phyloP scores from a whole-genome alignment of 1,140 invertebrate species.

The Meloidogyne chitwoodi region DNA sequence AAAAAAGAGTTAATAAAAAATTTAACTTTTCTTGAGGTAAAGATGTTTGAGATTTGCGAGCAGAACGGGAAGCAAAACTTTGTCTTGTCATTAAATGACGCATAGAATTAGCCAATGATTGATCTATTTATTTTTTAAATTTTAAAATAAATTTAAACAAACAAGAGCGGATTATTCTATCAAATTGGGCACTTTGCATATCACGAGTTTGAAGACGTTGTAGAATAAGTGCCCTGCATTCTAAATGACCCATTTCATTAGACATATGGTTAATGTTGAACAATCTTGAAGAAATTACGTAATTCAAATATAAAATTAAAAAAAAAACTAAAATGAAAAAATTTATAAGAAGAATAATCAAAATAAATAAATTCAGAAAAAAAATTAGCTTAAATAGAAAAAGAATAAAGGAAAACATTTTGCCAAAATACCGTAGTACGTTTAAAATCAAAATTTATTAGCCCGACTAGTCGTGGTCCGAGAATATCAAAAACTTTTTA shows the following conservation, averaged over 20 bases:
- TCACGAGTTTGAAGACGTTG: slow-evolving; percentile 24
- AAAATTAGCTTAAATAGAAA: too few species aligned
- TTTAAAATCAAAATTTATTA: too few species aligned
- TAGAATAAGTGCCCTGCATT: slow-evolving; percentile 22
- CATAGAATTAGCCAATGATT: slow-evolving; percentile 6
- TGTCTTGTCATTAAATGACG: slow-evolving; percentile 15
- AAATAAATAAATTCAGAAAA: too few species aligned
- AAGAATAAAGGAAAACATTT: too few species aligned
- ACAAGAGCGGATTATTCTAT: slow-evolving; percentile 27
- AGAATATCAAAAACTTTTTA: too few species aligned
- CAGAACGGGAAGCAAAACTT: neutral
- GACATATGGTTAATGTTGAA: neutral
- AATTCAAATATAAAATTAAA: too few species aligned
- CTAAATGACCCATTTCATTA: neutral
- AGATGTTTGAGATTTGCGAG: slow-evolving; percentile 3
- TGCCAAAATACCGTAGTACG: too few species aligned
- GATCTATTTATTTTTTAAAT: neutral
- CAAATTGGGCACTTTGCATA: slow-evolving; percentile 27
- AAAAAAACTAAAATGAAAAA: too few species aligned
- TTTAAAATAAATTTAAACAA: slow-evolving; percentile 2
- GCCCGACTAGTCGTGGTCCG: too few species aligned
- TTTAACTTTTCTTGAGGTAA: neutral
- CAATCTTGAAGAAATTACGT: too few species aligned
- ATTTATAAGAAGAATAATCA: too few species aligned
- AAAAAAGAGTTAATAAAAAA: slow-evolving; percentile 2